phyloP scores from a whole-genome alignment of 2,888 invertebrate species.

The Hermaeophaga mercurialis region DNA sequence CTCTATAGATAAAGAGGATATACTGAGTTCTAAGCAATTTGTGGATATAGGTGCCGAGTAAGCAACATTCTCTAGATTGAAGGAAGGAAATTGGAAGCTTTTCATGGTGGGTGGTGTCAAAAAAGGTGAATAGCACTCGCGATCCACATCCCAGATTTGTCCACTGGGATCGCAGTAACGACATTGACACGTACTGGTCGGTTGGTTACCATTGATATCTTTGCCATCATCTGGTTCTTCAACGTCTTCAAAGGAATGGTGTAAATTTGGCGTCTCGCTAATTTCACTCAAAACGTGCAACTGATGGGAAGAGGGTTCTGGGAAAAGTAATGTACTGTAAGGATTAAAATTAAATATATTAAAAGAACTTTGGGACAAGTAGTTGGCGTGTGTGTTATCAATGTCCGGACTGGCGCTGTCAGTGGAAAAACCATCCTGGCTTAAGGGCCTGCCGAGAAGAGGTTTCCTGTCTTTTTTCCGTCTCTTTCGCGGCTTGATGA shows the following conservation, averaged over 20 bases:
- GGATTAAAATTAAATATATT: constrained; percentile 28
- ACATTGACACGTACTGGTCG: constrained; percentile 69
- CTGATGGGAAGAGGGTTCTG: constrained; percentile 27
- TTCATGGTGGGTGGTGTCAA: constrained; percentile 55
- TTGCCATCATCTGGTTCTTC: constrained; percentile 50
- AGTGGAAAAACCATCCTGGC: constrained; percentile 49
- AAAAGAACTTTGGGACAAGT: constrained; percentile 24
- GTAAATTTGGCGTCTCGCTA: constrained; percentile 54
- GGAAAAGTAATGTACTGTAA: constrained; percentile 28
- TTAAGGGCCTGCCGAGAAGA: constrained; percentile 45
- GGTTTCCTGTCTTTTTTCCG: constrained; percentile 89
- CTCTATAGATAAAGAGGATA: constrained; percentile 47
- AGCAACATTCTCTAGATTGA: constrained; percentile 23
- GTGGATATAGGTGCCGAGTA: constrained; percentile 27
- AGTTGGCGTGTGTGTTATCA: constrained; percentile 31
- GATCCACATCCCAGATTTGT: constrained; percentile 76
- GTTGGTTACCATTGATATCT: constrained; percentile 53
- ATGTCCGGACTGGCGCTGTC: constrained; percentile 52
- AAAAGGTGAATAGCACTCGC: constrained; percentile 63
- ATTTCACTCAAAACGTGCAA: constrained; percentile 37
- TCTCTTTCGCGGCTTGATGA: constrained; percentile 87
- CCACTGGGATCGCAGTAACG: constrained; percentile 77
- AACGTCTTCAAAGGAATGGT: constrained; percentile 57
- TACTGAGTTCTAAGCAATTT: constrained; percentile 38
- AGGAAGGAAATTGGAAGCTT: constrained; percentile 37